phyloP scores from a whole-genome alignment of 2,888 invertebrate genomes.

The Allophyes oxyacanthae region DNA sequence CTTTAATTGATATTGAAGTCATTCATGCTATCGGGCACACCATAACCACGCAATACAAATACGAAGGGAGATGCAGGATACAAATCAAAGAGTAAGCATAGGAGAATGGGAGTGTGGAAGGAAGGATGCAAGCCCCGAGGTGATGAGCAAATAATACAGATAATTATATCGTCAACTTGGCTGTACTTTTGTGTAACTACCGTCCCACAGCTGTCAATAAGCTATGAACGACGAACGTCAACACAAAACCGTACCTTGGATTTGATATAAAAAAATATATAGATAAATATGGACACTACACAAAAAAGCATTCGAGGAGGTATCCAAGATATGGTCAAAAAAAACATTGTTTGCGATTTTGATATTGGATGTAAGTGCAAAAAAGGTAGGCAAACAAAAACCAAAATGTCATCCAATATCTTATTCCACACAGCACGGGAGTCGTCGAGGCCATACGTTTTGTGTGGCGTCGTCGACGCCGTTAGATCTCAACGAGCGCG shows the following conservation, averaged over 20 bases:
- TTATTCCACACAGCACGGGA: conserved; percentile 49
- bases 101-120: conserved; percentile 59
- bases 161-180: conserved; percentile 79
- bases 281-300: conserved; percentile 6
- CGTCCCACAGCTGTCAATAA: conserved; percentile 37
- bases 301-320: conserved; percentile 15
- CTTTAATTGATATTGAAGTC: conserved; percentile 13
- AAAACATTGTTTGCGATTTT: conserved; percentile 67
- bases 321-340: conserved; percentile 59
- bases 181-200: conserved; percentile 77
- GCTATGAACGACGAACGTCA: conserved; percentile 34
- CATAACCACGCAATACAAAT: conserved; percentile 64
- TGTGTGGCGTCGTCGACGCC: conserved; percentile 47
- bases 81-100: conserved; percentile 67
- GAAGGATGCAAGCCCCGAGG: conserved; percentile 79
- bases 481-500: conserved; percentile 53
- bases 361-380: conserved; percentile 61
- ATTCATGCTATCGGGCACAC: conserved; percentile 54
- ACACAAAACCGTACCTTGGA: conserved; percentile 59
- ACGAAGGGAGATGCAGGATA: conserved; percentile 73
- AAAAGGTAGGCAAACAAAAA: conserved; percentile 36
- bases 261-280: conserved; percentile 15
- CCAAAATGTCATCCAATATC: conserved; percentile 59
- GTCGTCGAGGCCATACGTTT: conserved; percentile 42
- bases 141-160: conserved; percentile 74